Base-by-base conservation (phyloP, 64 coral and sea anemone genomes). In the Stichodactyla helianthus region DNA sequence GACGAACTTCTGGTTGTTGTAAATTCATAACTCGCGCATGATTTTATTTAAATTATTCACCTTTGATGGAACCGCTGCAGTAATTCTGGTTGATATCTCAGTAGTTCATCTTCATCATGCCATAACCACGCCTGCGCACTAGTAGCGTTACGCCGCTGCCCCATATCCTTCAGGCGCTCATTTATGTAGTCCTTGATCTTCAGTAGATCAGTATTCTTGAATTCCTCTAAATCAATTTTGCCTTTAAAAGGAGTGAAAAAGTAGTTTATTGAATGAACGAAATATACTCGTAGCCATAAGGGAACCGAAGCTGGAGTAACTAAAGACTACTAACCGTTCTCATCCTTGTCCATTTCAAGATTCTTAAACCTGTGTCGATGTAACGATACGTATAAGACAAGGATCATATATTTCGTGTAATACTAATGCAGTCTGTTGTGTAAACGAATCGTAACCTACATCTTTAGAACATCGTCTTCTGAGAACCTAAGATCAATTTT, bases 81-180 rank as follows among this genome's bases (percentile, higher is more conserved):
- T 22, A 92, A 88, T 15, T 95, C 94, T 14, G 94, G 94, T 82
- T 95, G 90, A 61, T 95, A 95, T 92, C 90, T 89, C 0, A 95
- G 79, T 5, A 95, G 61, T 71, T 95, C 94, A 19, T 95, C 94
- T 12, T 95, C 87, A 53, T 95, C 94, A 64, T 95, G 94, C 94
- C 94, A 95, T 61, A 95, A 67, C 94, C 94, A 95, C 4, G 88
- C 88, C 15, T 52, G 83, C 58, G 83, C 91, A 58, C 87, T 92
- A 16, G 55, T 92, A 25, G 94, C 78, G 77, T 92, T 92, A 71
- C 94, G 87, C 13, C 87, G 79, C 20, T 83, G 85, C 10, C 83
- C 68, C 16, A 50, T 65, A 19, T 95, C 70, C 14, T 95, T 59
- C 44, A 95, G 85, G 56, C 84, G 53, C 58, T 86, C 85, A 59